Evolutionary conservation across 2,113 vertebrate species (phyloP).

Genomic region (Lepidothrix coronata): DNA sequence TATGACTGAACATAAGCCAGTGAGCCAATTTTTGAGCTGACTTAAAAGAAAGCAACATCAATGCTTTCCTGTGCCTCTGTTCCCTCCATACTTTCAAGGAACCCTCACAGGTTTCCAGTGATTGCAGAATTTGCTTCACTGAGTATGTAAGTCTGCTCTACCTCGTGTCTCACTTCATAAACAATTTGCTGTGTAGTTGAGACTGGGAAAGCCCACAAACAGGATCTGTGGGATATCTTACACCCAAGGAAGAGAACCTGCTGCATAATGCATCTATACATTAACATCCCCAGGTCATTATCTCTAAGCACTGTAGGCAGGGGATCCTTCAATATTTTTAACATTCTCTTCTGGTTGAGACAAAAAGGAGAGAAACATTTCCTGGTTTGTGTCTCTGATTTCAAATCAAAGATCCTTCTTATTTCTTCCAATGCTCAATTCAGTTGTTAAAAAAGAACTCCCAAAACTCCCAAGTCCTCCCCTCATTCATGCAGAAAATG

Average conservation of each 20-base stretch:
- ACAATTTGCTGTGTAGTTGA: not conserved
- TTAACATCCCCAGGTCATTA: not conserved
- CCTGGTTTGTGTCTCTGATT: not conserved
- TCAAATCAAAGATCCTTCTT: not conserved
- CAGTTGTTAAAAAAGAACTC: not conserved
- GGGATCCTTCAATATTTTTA: not conserved
- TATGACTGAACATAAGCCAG: not conserved
- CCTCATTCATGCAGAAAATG: not conserved
- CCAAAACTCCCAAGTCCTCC: not conserved
- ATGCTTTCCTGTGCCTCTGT: not conserved
- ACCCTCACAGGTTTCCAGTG: not conserved
- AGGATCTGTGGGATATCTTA: not conserved
- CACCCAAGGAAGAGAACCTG: not conserved
- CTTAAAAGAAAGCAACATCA: not conserved
- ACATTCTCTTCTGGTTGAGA: not conserved
- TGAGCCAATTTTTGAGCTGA: not conserved
- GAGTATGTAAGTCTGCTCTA: not conserved
- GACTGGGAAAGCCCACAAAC: not conserved
- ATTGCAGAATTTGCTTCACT: not conserved
- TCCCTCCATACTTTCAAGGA: not conserved
- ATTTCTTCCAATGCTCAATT: not conserved
- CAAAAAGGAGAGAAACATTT: not conserved
- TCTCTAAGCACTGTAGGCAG: not conserved
- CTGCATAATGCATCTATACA: not conserved
- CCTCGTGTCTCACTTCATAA: not conserved